Conservation (phyloP, 2,113 vertebrate species). For the Delphinus delphis region DNA sequence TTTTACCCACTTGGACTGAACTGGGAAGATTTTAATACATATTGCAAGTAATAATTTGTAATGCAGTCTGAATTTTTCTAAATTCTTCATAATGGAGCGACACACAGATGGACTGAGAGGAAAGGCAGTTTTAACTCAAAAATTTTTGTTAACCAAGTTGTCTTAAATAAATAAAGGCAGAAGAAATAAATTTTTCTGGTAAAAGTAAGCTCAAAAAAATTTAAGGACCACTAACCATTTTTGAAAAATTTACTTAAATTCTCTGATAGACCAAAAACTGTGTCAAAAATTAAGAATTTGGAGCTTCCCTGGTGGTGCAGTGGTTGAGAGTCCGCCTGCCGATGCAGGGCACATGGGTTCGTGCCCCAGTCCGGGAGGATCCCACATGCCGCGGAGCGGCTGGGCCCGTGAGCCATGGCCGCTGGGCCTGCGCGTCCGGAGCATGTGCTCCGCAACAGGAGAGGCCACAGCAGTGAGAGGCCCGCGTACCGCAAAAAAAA, state of each 20-base stretch:
- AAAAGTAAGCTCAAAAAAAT: background rate
- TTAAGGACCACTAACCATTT: background rate
- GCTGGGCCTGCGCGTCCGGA: too few species aligned
- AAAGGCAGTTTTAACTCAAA: constrained; percentile 7
- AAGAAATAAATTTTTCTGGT: background rate
- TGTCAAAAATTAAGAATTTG: background rate
- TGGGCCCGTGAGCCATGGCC: too few species aligned
- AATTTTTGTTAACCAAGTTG: background rate
- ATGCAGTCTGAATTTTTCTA: background rate
- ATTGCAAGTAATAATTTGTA: background rate
- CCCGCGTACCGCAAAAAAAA: too few species aligned
- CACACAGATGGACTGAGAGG: background rate
- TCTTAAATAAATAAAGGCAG: background rate
- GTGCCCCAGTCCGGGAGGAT: too few species aligned
- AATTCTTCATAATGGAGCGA: background rate
- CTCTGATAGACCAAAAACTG: background rate
- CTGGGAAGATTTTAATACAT: background rate
- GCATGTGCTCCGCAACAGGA: too few species aligned
- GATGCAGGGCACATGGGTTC: too few species aligned
- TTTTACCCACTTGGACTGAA: background rate
- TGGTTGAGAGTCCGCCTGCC: too few species aligned
- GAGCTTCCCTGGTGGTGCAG: too few species aligned
- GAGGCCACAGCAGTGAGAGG: too few species aligned
- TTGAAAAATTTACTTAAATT: background rate
- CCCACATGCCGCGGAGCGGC: too few species aligned